phyloP scores from a whole-genome alignment of 2,113 vertebrate species.

The Lepisosteus osseus region DNA sequence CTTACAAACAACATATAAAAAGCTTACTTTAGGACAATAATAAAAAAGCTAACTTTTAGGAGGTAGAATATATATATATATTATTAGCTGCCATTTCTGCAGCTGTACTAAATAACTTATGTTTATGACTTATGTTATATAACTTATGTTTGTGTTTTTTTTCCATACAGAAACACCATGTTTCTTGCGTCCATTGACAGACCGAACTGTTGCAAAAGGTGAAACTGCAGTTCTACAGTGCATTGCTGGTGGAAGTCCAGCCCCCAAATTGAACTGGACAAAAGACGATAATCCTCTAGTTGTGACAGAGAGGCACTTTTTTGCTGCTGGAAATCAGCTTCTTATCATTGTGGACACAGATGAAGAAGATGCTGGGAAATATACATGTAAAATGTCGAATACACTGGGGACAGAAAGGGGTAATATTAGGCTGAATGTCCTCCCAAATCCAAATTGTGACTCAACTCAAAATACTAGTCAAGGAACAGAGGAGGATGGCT shows the following conservation, averaged over 20 bases:
- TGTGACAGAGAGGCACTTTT: slow-evolving; percentile 91
- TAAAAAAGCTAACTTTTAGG: too few species aligned
- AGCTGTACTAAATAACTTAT: too few species aligned
- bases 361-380: slow-evolving; percentile 82
- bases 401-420: slow-evolving; percentile 88
- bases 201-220: slow-evolving; percentile 85
- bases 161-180: slow-evolving; percentile 83
- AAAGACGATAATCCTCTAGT: slow-evolving; percentile 87
- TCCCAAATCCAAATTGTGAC: slow-evolving; percentile 89
- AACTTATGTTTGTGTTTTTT: slow-evolving; percentile 5
- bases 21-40: too few species aligned
- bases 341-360: slow-evolving; percentile 91
- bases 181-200: slow-evolving; percentile 84
- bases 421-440: slow-evolving; percentile 77
- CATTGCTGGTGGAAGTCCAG: slow-evolving; percentile 89
- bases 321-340: slow-evolving; percentile 91
- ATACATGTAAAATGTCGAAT: slow-evolving; percentile 97
- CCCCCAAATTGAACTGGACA: slow-evolving; percentile 90
- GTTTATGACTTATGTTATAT: too few species aligned
- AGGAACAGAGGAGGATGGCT: slow-evolving; percentile 77
- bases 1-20: too few species aligned
- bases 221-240: slow-evolving; percentile 93
- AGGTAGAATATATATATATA: too few species aligned
- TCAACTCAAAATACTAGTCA: slow-evolving; percentile 68
- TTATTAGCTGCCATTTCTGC: too few species aligned